Evolutionary conservation across 2,888 invertebrate species (phyloP), one percentile per base, ranked within the genome.

Genomic region (Scaeva pyrastri): DNA sequence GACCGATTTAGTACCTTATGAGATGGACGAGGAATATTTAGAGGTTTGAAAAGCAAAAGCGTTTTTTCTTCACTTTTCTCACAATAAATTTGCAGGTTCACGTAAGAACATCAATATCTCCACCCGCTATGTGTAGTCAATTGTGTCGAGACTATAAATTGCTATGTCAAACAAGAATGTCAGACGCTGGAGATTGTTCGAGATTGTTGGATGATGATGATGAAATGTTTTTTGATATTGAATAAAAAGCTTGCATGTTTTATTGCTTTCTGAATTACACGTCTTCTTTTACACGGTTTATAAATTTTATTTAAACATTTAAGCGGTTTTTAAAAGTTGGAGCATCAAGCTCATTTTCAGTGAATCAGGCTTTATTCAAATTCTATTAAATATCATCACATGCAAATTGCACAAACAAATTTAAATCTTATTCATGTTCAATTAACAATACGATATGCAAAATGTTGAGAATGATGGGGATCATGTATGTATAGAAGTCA

Each of bases 101-200:
- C 72, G 89, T 89, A 2, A 88, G 88, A 1, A 90, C 90, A 60
- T 88, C 90, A 0, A 92, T 92, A 68, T 90, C 91, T 2, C 91
- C 92, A 31, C 90, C 90, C 0, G 74, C 89, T 0, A 70, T 89
- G 3, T 92, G 92, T 31, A 90, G 92, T 11, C 91, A 91, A 78
- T 78, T 92, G 3, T 90, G 92, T 2, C 90, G 91, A 79, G 88
- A 87, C 16, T 92, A 90, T 72, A 92, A 91, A 88, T 87, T 87
- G 41, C 89, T 90, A 55, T 92, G 92, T 73, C 90, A 90, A 43
- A 88, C 89, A 45, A 90, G 90, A 14, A 87, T 91, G n/a, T 72
- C 89, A 0, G 89, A 90, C 48, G 72, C 89, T 5, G 88, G 81
- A 23, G 86, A 88, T 39, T 81, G 76, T 19, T 43, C 45, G 7